These are phyloP conservation scores for Drosophila prosaltans DNA, from an alignment of 1,140 invertebrate species.

Conservation along the genomic window DNA sequence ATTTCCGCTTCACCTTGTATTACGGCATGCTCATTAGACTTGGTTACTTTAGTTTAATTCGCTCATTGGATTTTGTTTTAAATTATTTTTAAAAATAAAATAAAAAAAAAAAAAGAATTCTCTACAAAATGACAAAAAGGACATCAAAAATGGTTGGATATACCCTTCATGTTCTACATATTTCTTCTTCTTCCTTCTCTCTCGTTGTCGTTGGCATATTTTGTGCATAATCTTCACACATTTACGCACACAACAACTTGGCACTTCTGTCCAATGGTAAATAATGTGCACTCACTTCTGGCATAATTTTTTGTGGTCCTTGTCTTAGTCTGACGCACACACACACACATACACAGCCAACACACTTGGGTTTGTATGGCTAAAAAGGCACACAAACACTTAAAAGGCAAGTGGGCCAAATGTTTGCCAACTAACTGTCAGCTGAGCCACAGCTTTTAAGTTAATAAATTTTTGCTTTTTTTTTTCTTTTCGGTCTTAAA, in stretches of 20 bases:
- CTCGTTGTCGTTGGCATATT: not conserved
- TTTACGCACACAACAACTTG: slow-evolving; percentile 9
- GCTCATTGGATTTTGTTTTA: slow-evolving; percentile 2
- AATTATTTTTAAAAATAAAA: not conserved
- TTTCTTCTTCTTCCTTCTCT: too few relatives aligned
- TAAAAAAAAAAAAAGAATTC: not conserved
- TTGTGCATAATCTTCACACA: slow-evolving; percentile 1
- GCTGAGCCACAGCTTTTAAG: not conserved
- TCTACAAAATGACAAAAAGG: too few relatives aligned
- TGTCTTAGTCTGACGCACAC: not conserved
- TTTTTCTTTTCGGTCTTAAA: not conserved
- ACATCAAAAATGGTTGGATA: too few relatives aligned
- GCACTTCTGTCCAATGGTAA: slow-evolving; percentile 8
- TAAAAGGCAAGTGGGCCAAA: not conserved
- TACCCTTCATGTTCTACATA: too few relatives aligned
- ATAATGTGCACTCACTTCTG: slow-evolving; percentile 6
- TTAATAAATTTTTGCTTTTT: not conserved
- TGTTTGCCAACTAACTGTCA: not conserved
- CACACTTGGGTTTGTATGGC: not conserved
- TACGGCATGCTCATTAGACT: slow-evolving; percentile 10
- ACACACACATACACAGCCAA: not conserved
- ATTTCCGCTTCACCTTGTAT: slow-evolving; percentile 19
- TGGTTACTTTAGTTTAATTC: not conserved
- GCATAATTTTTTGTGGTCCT: slow-evolving; percentile 7
- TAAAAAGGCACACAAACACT: not conserved